A percentile compares a stretch with the other conserved stretches of the same genome.
Conservation (phyloP, 2,797 vertebrate genomes). For the Sylvilagus floridanus region DNA sequence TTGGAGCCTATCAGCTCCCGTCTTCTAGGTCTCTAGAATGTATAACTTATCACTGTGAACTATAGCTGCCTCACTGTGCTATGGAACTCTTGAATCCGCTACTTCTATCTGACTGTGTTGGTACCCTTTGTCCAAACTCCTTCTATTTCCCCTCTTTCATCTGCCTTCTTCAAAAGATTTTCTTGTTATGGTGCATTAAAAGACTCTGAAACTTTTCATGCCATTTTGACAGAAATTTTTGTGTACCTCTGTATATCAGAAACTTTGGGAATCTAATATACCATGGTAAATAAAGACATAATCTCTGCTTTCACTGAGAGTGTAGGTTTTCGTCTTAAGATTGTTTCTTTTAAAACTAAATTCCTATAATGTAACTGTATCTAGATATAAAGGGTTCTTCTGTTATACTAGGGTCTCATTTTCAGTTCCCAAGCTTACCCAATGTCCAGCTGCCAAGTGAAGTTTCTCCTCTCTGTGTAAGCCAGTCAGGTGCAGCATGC, state of each 20-base stretch:
- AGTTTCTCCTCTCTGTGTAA: neutral
- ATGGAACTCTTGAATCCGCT: too few species aligned
- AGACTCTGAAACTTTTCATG: conserved; percentile 37
- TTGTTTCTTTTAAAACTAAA: neutral
- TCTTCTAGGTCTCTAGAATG: too few species aligned
- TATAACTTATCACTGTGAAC: too few species aligned
- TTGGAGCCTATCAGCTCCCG: too few species aligned
- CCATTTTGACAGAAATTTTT: neutral
- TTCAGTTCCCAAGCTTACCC: neutral
- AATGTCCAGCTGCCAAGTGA: neutral
- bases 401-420: neutral
- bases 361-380: neutral
- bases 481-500: too few species aligned
- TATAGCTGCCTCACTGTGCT: too few species aligned
- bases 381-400: neutral
- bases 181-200: neutral
- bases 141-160: too few species aligned
- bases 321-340: conserved; percentile 5
- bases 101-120: too few species aligned
- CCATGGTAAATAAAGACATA: neutral
- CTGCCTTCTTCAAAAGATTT: neutral
- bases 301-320: neutral
- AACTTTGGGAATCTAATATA: neutral
- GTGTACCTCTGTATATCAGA: neutral
- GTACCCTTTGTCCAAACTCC: too few species aligned